phyloP scores from a whole-genome alignment of 2,888 invertebrate genomes.

The Noctua comes region DNA sequence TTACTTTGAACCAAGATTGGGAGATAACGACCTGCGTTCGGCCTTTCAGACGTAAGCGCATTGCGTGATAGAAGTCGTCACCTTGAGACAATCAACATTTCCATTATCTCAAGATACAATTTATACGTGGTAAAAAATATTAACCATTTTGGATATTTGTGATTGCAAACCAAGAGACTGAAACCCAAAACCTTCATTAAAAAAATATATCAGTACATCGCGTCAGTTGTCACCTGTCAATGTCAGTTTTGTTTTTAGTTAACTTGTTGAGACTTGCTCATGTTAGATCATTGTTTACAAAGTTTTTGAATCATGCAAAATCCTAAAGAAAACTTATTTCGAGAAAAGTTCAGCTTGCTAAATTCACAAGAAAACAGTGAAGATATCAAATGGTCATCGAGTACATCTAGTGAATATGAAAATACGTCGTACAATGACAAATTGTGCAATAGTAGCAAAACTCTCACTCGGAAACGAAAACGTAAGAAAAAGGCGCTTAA shows the following conservation, averaged over 20 bases:
- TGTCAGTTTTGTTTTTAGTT: no score
- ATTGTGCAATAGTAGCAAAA: constrained; percentile 59
- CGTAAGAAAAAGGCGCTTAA: constrained; percentile 75
- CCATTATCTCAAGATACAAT: background rate
- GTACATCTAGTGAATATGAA: constrained; percentile 84
- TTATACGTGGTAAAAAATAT: background rate
- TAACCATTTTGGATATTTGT: background rate
- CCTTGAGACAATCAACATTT: no score
- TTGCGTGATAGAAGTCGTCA: background rate
- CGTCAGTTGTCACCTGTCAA: background rate
- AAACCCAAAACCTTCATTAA: background rate
- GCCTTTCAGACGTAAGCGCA: background rate
- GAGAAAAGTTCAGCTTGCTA: constrained; percentile 78
- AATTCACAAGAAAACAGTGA: constrained; percentile 82
- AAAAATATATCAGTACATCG: background rate
- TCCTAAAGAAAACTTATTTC: constrained; percentile 77
- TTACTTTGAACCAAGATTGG: background rate
- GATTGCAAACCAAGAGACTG: background rate
- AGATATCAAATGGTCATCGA: constrained; percentile 84
- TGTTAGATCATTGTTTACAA: background rate
- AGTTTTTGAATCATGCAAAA: constrained; percentile 73
- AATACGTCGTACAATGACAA: constrained; percentile 63
- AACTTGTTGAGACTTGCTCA: background rate
- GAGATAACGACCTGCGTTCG: background rate
- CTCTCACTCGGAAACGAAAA: constrained; percentile 76